A percentile compares a stretch with the other conserved stretches of the same genome.
phyloP scores from a whole-genome alignment of 2,888 invertebrate genomes.

The Abrostola triplasia region DNA sequence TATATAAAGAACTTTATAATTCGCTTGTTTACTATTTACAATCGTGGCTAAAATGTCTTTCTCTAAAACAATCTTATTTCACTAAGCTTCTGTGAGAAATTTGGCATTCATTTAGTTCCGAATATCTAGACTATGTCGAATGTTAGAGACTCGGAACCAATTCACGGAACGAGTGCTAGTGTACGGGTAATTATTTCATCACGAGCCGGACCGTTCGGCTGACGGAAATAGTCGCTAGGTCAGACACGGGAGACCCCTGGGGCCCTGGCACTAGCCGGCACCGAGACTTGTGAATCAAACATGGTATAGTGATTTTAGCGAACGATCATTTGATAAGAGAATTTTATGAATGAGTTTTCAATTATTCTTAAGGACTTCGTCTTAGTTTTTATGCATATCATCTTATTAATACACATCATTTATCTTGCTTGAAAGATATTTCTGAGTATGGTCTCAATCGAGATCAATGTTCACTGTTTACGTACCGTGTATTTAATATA shows the following conservation, averaged over 20 bases:
- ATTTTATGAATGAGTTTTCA: too few relatives aligned
- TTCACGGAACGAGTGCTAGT: constrained; percentile 44
- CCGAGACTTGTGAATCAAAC: constrained; percentile 5
- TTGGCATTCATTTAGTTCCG: constrained; percentile 38
- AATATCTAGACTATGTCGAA: constrained; percentile 59
- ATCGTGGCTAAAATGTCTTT: constrained; percentile 13
- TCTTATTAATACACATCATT: too few relatives aligned
- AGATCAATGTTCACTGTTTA: neutral
- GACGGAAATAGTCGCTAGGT: constrained; percentile 53
- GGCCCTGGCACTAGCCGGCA: constrained; percentile 16
- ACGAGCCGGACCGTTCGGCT: constrained; percentile 33
- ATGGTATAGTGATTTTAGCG: neutral
- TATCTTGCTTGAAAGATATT: too few relatives aligned
- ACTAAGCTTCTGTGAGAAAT: constrained; percentile 36
- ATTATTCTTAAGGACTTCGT: too few relatives aligned
- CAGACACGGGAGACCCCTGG: constrained; percentile 25
- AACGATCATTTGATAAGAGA: neutral
- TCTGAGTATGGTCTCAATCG: neutral
- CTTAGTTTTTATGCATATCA: too few relatives aligned
- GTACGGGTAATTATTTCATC: constrained; percentile 57
- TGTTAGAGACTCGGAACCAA: constrained; percentile 44
- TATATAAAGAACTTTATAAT: neutral
- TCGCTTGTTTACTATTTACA: constrained; percentile 20
- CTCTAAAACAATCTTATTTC: constrained; percentile 28
- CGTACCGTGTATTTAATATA: neutral